phyloP scores from a whole-genome alignment of 2,888 invertebrate genomes.

The Sceliomorpha sp. region DNA sequence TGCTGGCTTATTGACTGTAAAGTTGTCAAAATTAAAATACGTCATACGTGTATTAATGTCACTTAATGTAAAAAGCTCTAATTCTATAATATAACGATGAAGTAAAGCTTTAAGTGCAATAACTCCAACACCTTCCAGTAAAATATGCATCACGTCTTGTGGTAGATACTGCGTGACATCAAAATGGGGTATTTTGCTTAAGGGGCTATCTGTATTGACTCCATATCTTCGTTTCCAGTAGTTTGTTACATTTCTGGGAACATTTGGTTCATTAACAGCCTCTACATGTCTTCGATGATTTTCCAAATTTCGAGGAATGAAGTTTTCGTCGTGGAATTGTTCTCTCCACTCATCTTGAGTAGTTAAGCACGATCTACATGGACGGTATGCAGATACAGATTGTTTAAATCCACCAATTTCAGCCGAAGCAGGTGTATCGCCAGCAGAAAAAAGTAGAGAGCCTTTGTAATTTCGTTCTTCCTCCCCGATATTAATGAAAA shows the following conservation, averaged over 20 bases:
- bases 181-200: conserved; percentile 15
- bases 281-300: neutral
- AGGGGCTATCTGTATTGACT: conserved; percentile 33
- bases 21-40: conserved; percentile 39
- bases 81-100: conserved; percentile 24
- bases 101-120: conserved; percentile 10
- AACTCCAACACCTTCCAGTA: conserved; percentile 31
- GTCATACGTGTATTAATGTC: conserved; percentile 35
- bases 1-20: conserved; percentile 45
- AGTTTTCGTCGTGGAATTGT: conserved; percentile 15
- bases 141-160: conserved; percentile 47
- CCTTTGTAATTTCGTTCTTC: conserved; percentile 47
- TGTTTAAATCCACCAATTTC: conserved; percentile 57
- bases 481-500: conserved; percentile 28
- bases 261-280: conserved; percentile 3
- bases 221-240: conserved; percentile 50
- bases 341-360: conserved; percentile 12
- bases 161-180: conserved; percentile 45
- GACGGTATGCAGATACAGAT: conserved; percentile 54
- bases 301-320: neutral
- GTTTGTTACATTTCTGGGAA: neutral
- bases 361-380: conserved; percentile 45
- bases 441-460: conserved; percentile 50
- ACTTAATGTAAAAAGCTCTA: conserved; percentile 21
- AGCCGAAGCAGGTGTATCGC: conserved; percentile 55